Base-by-base conservation (phyloP, 1,140 invertebrate species). In the Pseudomyrmex pallidus region DNA sequence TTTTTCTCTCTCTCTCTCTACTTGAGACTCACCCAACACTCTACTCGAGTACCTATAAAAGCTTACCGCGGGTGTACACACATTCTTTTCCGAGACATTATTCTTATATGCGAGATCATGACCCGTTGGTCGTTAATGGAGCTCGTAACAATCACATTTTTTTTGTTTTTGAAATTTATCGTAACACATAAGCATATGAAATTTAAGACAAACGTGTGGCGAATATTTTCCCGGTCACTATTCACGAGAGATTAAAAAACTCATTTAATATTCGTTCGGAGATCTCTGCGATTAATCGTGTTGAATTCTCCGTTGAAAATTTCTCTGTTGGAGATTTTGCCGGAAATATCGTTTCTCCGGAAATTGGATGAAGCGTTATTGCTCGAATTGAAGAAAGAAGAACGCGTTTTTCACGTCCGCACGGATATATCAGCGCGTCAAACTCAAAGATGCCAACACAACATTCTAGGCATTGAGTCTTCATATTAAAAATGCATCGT, bases 181-280 rank as follows among this genome's bases (percentile, higher is more conserved):
- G 3, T 44, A 8, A 1, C 20, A 13, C 48, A 54, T 12, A 35
- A 7, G 25, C 12, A 25, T 44, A 66, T 10, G 3, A 59, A 44
- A 70, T 78, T 78, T 78, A 78, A 57, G 12, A 57, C 35, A 57
- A 25, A 12, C 20, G 52, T 35, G 52, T 35, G 46, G 22, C n/a
- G 20, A 35, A 64, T 48, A 66, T 35, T 66, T 44, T 1, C 17
- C 48, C 50, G 44, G 4, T 7, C 15, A 15, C 35, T 15, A 70
- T 80, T 59, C 54, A 0, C 8, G 15, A 25, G 66, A 15, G 17
- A 61, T 70, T 57, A 50, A 35, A 80, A 15, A n/a, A 46, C 54
- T 5, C 15, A 61, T 35, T 72, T 72, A 80, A 80, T 80, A 80
- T 80, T 46, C 64, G 20, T 68, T 68, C 15, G 44, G 12, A 59